Evolutionary conservation across 2,888 invertebrate genomes (phyloP).

Genomic region (Erynnis tages): DNA sequence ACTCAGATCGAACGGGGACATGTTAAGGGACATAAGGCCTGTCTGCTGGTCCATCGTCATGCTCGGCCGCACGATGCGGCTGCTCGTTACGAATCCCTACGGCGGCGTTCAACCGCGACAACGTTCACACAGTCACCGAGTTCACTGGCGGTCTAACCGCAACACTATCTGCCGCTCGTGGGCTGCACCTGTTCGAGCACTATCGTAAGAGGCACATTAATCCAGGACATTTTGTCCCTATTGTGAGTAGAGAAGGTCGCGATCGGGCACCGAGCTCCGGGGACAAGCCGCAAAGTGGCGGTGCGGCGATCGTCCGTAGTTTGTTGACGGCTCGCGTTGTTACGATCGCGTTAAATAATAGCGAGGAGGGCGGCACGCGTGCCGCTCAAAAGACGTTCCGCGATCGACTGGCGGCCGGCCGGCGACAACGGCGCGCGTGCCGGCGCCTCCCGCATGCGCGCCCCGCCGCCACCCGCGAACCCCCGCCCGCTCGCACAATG

Average conservation of each 20-base stretch:
- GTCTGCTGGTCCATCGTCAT: slow-evolving; percentile 91
- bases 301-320: slow-evolving; percentile 47
- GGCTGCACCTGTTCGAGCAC: slow-evolving; percentile 79
- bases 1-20: slow-evolving; percentile 91
- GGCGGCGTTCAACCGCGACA: slow-evolving; percentile 76
- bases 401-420: slow-evolving; percentile 79
- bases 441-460: slow-evolving; percentile 79
- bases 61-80: slow-evolving; percentile 76
- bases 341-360: slow-evolving; percentile 65
- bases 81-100: slow-evolving; percentile 67
- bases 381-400: slow-evolving; percentile 65
- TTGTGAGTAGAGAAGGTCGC: slow-evolving; percentile 41
- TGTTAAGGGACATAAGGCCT: slow-evolving; percentile 93
- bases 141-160: slow-evolving; percentile 79
- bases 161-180: slow-evolving; percentile 78
- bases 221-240: slow-evolving; percentile 76
- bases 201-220: slow-evolving; percentile 70
- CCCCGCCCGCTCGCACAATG: slow-evolving; percentile 84
- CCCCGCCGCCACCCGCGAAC: slow-evolving; percentile 73
- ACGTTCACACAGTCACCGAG: slow-evolving; percentile 80
- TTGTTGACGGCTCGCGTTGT: slow-evolving; percentile 62
- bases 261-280: slow-evolving; percentile 39
- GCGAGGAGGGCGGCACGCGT: slow-evolving; percentile 57
- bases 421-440: slow-evolving; percentile 76
- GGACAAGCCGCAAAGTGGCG: slow-evolving; percentile 41